Evolutionary conservation across 2,797 vertebrate species (phyloP).

Genomic region (Sebastes trivittatus): DNA sequence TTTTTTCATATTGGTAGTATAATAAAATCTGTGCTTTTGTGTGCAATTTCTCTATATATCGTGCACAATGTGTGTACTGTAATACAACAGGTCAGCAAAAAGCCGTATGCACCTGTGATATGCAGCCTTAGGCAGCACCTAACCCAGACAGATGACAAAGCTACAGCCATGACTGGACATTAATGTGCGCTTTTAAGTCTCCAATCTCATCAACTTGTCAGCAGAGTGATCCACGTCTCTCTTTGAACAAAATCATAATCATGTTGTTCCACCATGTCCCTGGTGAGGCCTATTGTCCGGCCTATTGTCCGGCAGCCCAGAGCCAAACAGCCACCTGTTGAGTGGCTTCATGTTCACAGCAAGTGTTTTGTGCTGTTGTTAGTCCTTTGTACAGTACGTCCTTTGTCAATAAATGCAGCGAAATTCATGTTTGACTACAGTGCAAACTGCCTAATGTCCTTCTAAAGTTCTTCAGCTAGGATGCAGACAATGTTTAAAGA

Average conservation of each 20-base stretch:
- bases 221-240: conserved; percentile 5
- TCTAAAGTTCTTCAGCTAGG: neutral
- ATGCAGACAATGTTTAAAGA: neutral
- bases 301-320: neutral
- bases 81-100: neutral
- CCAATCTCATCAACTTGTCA: conserved; percentile 39
- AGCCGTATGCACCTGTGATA: neutral
- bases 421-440: neutral
- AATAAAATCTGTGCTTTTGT: neutral
- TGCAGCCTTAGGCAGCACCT: neutral
- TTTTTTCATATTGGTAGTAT: neutral
- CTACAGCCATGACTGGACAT: neutral
- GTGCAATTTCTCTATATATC: neutral
- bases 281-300: neutral
- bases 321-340: neutral
- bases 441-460: neutral
- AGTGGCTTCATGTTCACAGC: neutral
- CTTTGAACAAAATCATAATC: conserved; percentile 12
- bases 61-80: neutral
- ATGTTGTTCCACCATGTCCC: neutral
- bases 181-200: neutral
- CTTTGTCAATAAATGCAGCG: neutral
- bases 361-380: neutral
- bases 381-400: neutral
- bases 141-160: conserved; percentile 12